These are phyloP conservation scores for Meandrina meandrites DNA, from an alignment of 92 coral and sea anemone species.

Conservation along the genomic window DNA sequence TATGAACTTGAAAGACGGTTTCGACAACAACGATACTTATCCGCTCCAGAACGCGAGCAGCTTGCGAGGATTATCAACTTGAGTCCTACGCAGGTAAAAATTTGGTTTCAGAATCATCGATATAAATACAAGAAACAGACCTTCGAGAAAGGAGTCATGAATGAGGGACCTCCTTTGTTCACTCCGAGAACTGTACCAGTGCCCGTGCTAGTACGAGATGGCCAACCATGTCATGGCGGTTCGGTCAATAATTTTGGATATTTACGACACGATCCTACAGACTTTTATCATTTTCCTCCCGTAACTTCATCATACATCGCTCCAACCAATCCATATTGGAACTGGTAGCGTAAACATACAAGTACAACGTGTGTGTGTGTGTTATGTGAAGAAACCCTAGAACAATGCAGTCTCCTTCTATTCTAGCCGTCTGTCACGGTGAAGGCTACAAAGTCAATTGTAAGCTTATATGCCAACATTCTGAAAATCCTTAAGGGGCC, in stretches of 20 bases:
- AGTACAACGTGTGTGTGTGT: constrained; percentile 30
- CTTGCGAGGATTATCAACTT: constrained; percentile 93
- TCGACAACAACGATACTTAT: constrained; percentile 93
- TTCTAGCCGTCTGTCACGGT: constrained; percentile 5
- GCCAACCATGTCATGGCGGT: constrained; percentile 85
- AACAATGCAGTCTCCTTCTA: constrained; percentile 32
- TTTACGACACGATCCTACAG: constrained; percentile 77
- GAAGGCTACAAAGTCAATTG: constrained; percentile 37
- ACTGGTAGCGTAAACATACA: constrained; percentile 52
- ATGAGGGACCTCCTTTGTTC: constrained; percentile 79
- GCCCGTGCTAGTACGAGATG: constrained; percentile 89
- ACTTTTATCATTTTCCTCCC: constrained; percentile 86
- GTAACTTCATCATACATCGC: constrained; percentile 73
- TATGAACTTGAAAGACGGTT: constrained; percentile 98
- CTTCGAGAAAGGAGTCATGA: constrained; percentile 79
- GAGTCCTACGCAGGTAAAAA: constrained; percentile 98
- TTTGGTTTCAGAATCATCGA: constrained; percentile 99
- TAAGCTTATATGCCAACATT: constrained; percentile 44
- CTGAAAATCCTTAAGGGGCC: not conserved
- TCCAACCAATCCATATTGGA: constrained; percentile 81
- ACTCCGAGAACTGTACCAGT: constrained; percentile 93
- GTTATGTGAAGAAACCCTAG: constrained; percentile 27
- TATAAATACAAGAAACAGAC: constrained; percentile 98
- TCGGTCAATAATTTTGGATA: constrained; percentile 76
- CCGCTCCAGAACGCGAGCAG: constrained; percentile 99